Conservation (phyloP, 1,140 invertebrate genomes). For the Carposina sasakii region DNA sequence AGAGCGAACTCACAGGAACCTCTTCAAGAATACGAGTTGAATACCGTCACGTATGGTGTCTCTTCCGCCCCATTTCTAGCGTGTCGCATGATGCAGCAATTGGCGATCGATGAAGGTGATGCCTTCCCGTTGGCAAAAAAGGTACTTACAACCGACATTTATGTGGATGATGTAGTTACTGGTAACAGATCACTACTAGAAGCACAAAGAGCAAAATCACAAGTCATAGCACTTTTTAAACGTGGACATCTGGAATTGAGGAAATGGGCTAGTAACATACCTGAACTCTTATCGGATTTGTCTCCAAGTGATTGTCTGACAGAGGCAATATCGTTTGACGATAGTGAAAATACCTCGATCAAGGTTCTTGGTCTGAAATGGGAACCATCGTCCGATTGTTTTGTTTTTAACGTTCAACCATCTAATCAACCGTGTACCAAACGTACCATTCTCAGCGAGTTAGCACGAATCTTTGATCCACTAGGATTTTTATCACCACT, state of each 20-base stretch:
- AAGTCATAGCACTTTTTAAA: slow-evolving; percentile 30
- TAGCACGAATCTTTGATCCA: slow-evolving; percentile 16
- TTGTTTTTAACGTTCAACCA: too few species aligned
- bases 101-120: slow-evolving; percentile 34
- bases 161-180: slow-evolving; percentile 48
- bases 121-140: slow-evolving; percentile 29
- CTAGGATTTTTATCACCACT: slow-evolving; percentile 24
- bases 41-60: slow-evolving; percentile 61
- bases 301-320: slow-evolving; percentile 15
- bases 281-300: slow-evolving; percentile 24
- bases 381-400: too few species aligned
- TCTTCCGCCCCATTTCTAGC: slow-evolving; percentile 46
- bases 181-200: slow-evolving; percentile 22
- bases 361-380: too few species aligned
- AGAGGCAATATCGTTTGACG: slow-evolving; percentile 30
- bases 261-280: slow-evolving; percentile 41
- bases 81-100: slow-evolving; percentile 32
- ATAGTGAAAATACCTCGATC: too few species aligned
- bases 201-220: slow-evolving; percentile 20
- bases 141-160: slow-evolving; percentile 35
- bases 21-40: slow-evolving; percentile 38
- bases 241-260: slow-evolving; percentile 30
- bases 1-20: slow-evolving; percentile 19
- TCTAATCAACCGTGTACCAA: too few species aligned
- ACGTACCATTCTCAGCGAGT: too few species aligned